Evolutionary conservation across 1,140 invertebrate genomes (phyloP).

Genomic region (Chironomus tepperi): DNA sequence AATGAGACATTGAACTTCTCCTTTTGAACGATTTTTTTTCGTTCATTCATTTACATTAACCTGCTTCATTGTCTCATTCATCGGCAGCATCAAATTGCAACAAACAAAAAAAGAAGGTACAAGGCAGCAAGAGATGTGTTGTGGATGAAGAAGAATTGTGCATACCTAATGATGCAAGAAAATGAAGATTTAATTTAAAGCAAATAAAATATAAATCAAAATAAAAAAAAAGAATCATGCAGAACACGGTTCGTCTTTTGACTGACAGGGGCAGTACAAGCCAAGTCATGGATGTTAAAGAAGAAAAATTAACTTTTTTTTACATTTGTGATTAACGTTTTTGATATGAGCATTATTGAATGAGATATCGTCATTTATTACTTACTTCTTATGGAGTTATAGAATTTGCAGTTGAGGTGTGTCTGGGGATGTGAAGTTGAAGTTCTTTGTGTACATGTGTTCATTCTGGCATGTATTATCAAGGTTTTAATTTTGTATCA

Average conservation of each 20-base stretch:
- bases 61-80: constrained; percentile 12
- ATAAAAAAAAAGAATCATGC: constrained; percentile 4
- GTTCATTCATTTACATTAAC: background rate
- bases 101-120: background rate
- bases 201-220: constrained; percentile 24
- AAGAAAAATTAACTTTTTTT: background rate
- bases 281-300: background rate
- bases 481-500: too few species aligned
- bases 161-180: constrained; percentile 13
- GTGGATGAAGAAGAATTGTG: background rate
- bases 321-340: too few species aligned
- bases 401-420: too few species aligned
- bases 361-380: too few species aligned
- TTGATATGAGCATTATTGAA: too few species aligned
- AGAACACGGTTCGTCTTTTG: background rate
- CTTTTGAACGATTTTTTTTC: background rate
- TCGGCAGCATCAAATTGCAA: too few species aligned
- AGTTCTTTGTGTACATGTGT: too few species aligned
- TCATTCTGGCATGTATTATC: too few species aligned
- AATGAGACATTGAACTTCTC: constrained; percentile 7
- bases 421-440: too few species aligned
- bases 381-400: too few species aligned
- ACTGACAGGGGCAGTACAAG: constrained; percentile 4
- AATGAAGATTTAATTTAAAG: constrained; percentile 18
- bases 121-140: background rate